phyloP scores from a whole-genome alignment of 2,888 invertebrate species.

The Bhutanitis thaidina region DNA sequence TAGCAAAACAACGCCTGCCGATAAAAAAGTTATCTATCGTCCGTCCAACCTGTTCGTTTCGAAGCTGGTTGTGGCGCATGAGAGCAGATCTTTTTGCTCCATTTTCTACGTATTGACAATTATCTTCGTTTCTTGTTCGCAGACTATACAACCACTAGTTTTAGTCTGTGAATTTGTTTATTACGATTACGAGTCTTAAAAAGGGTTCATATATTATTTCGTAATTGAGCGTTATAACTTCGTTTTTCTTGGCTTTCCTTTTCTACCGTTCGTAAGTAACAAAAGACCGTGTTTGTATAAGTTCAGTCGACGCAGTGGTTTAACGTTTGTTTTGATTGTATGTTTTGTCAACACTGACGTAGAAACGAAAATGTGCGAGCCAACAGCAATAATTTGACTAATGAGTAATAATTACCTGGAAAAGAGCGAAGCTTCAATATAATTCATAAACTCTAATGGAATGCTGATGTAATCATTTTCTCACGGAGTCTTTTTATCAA shows the following conservation, averaged over 20 bases:
- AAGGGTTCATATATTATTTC: no score
- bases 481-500: no score
- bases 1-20: no score
- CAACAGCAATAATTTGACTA: background rate
- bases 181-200: background rate
- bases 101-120: conserved; percentile 7
- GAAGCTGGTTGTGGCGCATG: background rate
- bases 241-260: no score
- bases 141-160: background rate
- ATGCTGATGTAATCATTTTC: no score
- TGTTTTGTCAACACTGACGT: conserved; percentile 14
- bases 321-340: conserved; percentile 2
- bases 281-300: no score
- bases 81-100: conserved; percentile 4
- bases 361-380: conserved; percentile 1
- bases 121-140: background rate
- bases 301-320: background rate
- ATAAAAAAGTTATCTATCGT: background rate
- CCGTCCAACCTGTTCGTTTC: background rate
- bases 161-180: background rate
- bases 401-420: no score
- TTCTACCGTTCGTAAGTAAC: no score
- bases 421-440: no score
- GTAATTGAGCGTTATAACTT: no score
- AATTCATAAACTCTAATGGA: no score